Percentiles rank a stretch among this genome's conserved stretches.
These are phyloP conservation scores for Iselma pallidipennis DNA, from an alignment of 2,888 invertebrate genomes.

Conservation along the genomic window DNA sequence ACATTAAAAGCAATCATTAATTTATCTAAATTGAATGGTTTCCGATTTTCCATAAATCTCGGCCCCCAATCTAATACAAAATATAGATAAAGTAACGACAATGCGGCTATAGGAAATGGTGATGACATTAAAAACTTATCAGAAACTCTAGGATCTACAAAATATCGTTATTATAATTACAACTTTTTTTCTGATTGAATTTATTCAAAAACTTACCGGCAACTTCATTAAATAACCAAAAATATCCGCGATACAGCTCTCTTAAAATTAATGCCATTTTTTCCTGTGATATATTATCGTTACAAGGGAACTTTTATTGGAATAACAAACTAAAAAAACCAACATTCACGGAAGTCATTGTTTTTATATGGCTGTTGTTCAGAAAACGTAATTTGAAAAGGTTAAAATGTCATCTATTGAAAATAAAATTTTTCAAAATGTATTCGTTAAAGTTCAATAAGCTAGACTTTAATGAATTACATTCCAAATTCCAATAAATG, in stretches of 20 bases:
- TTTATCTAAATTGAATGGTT: slow-evolving; percentile 34
- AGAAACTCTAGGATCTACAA: slow-evolving; percentile 33
- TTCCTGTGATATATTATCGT: too few species aligned
- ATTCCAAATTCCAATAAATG: too few species aligned
- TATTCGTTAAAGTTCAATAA: not conserved
- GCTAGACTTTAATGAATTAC: too few species aligned
- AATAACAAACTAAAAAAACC: too few species aligned
- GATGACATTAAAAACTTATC: slow-evolving; percentile 32
- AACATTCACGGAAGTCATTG: too few species aligned
- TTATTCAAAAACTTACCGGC: slow-evolving; percentile 10
- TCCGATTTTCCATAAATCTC: slow-evolving; percentile 36
- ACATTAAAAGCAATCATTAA: slow-evolving; percentile 35
- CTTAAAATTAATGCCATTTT: slow-evolving; percentile 34
- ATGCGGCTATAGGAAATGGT: slow-evolving; percentile 52
- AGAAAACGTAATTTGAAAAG: not conserved
- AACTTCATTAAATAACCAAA: slow-evolving; percentile 19
- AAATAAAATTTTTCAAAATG: not conserved
- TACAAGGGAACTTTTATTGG: too few species aligned
- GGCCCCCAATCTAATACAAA: slow-evolving; percentile 36
- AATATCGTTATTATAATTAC: slow-evolving; percentile 1
- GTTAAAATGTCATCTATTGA: not conserved
- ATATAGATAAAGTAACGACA: slow-evolving; percentile 50
- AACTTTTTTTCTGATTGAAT: not conserved
- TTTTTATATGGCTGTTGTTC: not conserved
- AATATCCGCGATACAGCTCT: slow-evolving; percentile 26